Evolutionary conservation across 1,140 invertebrate species (phyloP), one percentile per base, ranked within the genome.

Genomic region (Lineus longissimus): DNA sequence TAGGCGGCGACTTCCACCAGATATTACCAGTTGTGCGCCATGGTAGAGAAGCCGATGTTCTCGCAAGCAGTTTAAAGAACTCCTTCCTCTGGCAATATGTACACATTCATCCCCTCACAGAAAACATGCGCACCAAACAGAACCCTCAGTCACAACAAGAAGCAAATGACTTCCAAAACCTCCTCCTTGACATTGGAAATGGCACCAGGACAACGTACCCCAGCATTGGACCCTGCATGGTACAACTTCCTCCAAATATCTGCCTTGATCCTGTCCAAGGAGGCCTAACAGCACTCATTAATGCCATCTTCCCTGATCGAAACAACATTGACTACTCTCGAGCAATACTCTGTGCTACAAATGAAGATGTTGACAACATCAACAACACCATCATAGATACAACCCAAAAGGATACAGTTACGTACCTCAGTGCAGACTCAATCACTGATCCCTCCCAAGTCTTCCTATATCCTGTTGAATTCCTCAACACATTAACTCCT

Each of bases 391-490:
- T 43, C 11, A 43, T 43, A 11, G 11, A 11, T 13, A 43, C 11
- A 19, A 13, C 19, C 40, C 19, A 11, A 11, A 19, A 19, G 11
- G 19, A 11, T 43, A 11, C 11, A 19, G 11, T 11, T 43, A 19
- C 11, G 19, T 43, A 43, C 19, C 40, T 43, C 40, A 43, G 40
- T 43, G 11, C 40, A 43, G 40, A 43, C 19, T 11, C 40, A 19
- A 19, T 43, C 11, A 11, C 19, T 11, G 40, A 43, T 13, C 11
- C 11, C 19, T 11, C 11, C n/a, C n/a, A n/a, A n/a, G n/a, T n/a
- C 11, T n/a, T n/a, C n/a, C n/a, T n/a, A n/a, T 79, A 70, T 65
- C 76, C 78, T 9, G 36, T 70, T 11, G 79, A 82, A 69, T 76
- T 76, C 71, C 56, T 83, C 11, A 73, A 84, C 64, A 63, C 67